Base-by-base conservation (phyloP, 1,140 invertebrate species). In the Lepidurus couesii region DNA sequence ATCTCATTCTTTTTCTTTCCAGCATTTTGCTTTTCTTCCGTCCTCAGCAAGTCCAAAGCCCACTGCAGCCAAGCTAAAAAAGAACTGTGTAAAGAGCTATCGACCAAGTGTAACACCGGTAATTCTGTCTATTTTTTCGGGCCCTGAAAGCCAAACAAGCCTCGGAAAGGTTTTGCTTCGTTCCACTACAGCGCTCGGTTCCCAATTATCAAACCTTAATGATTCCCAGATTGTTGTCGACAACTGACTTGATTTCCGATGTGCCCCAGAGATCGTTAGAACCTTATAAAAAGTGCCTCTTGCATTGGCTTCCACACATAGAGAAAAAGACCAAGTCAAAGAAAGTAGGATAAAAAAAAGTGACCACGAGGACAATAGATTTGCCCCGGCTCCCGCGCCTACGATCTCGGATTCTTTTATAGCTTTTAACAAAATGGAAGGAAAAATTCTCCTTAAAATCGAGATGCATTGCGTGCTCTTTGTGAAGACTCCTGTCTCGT, bases 191-290 rank as follows among this genome's bases (percentile, higher is more conserved):
- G 53, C 53, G 53, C 53, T 65, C 34, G 53, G 53, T 9, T 4
- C 53, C 53, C 53, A 65, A 65, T 65, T 65, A 65, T 16, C 53
- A 65, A 65, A 65, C 53, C 53, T 65, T 65, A 65, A 65, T 65
- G 53, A 65, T 65, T 16, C 53, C 53, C 53, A 21, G 53, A 65
- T 65, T 65, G 53, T 65, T 65, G 53, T 65, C 53, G 53, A 65
- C 53, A 65, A 65, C 53, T 65, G 53, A 65, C 53, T 65, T 65
- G 53, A 65, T 65, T 65, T 65, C 53, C 53, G n/a, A 65, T 65
- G 53, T 65, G 53, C 53, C 8, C 53, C 53, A 65, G 53, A 65
- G 53, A 65, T 65, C 53, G 53, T 65, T 65, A 16, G 5, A 65
- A 65, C 16, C 9, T 21, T 65, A n/a, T 13, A n/a, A 65, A 65